A percentile compares a stretch with the other conserved stretches of the same genome.
Evolutionary conservation across 2,797 vertebrate species (phyloP).

Genomic region (Falco cherrug): DNA sequence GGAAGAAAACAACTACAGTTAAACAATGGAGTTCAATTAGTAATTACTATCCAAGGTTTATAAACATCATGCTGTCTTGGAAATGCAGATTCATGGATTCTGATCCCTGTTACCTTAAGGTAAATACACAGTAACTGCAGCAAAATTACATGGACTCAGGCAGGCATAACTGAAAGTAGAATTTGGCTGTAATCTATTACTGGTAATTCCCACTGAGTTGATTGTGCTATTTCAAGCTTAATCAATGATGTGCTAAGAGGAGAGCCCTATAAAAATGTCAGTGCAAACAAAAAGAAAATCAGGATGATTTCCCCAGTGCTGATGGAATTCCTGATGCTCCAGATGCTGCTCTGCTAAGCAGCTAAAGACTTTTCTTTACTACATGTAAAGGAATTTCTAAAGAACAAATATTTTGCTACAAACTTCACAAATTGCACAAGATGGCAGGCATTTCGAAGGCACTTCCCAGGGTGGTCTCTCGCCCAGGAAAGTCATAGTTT

Average conservation of each 20-base stretch:
- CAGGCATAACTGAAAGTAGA: not conserved
- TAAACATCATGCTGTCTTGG: not conserved
- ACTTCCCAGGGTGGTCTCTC: not conserved
- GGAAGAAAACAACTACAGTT: conserved; percentile 11
- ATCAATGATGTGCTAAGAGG: conserved; percentile 35
- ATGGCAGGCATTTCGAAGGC: not conserved
- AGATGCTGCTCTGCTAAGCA: not conserved
- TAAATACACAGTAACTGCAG: not conserved
- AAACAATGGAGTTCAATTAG: not conserved
- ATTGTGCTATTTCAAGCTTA: conserved; percentile 27
- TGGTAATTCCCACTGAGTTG: conserved; percentile 45
- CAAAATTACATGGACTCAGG: not conserved
- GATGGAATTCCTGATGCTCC: not conserved
- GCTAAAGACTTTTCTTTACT: not conserved
- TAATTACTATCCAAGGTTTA: not conserved
- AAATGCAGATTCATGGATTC: conserved; percentile 11
- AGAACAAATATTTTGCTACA: not conserved
- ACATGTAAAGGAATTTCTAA: not conserved
- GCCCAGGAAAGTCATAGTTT: not conserved
- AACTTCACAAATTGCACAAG: not conserved
- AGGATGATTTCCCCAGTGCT: not conserved
- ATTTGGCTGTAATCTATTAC: not conserved
- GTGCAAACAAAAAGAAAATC: conserved; percentile 42
- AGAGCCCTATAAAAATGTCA: conserved; percentile 46
- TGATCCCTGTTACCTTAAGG: not conserved